Conservation (phyloP, 2,113 vertebrate species). For the Syngnathus typhle region DNA sequence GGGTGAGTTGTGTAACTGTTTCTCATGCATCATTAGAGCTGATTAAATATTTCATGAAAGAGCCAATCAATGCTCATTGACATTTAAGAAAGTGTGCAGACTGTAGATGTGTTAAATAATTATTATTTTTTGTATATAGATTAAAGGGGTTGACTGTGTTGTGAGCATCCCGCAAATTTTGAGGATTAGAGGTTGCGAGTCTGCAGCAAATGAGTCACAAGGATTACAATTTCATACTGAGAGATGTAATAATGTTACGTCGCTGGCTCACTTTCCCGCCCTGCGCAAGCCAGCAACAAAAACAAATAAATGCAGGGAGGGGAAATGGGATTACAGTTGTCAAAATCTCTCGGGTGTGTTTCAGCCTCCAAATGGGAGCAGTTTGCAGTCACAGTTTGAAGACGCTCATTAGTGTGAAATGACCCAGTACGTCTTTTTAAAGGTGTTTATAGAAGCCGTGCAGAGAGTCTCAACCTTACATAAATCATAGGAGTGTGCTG, state of each 20-base stretch:
- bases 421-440: constrained; percentile 17
- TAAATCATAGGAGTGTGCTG: constrained; percentile 2
- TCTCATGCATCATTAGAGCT: not conserved
- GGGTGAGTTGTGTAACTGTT: not conserved
- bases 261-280: constrained; percentile 8
- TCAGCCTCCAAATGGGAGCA: constrained; percentile 6
- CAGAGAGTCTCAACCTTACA: not conserved
- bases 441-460: constrained; percentile 1
- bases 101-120: not conserved
- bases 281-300: not conserved
- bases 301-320: not conserved
- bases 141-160: not conserved
- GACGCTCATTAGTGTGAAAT: constrained; percentile 14
- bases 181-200: too few relatives aligned
- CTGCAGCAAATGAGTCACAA: not conserved
- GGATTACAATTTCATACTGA: not conserved
- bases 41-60: not conserved
- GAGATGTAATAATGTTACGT: constrained; percentile 10
- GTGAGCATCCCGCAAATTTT: not conserved
- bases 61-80: not conserved
- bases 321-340: not conserved
- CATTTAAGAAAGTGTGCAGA: not conserved
- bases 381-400: constrained; percentile 15
- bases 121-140: not conserved
- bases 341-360: constrained; percentile 11